These are phyloP conservation scores for Polyommatus iphigenia DNA, from an alignment of 2,888 invertebrate species.

Conservation along the genomic window DNA sequence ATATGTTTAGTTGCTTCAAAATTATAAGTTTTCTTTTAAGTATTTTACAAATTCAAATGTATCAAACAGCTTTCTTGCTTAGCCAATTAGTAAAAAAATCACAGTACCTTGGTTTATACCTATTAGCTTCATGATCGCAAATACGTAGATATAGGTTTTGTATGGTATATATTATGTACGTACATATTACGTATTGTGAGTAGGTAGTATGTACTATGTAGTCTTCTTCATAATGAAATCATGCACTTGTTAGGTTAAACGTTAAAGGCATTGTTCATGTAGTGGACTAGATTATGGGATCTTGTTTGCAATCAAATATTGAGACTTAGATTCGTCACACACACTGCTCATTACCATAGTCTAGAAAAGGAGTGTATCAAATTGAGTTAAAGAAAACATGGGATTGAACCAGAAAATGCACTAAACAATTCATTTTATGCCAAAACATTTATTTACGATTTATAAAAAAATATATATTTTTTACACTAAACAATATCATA, in stretches of 20 bases:
- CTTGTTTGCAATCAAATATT: neutral
- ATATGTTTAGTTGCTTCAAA: no score
- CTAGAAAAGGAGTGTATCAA: no score
- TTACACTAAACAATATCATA: conserved; percentile 44
- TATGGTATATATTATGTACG: neutral
- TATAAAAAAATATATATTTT: neutral
- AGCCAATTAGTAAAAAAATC: neutral
- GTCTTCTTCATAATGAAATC: conserved; percentile 18
- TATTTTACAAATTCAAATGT: no score
- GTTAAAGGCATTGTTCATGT: neutral
- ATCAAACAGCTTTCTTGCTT: no score
- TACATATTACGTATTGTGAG: no score
- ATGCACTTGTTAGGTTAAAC: conserved; percentile 24
- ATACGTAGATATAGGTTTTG: neutral
- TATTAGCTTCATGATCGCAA: neutral
- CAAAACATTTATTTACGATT: neutral
- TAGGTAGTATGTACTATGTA: neutral
- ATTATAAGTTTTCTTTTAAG: no score
- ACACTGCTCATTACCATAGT: neutral
- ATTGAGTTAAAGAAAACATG: no score
- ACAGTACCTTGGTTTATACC: neutral
- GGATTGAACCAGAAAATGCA: no score
- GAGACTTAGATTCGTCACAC: neutral
- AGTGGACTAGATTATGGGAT: neutral
- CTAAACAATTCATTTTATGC: neutral